These are phyloP conservation scores for Aradophagus sp. DNA, from an alignment of 1,140 invertebrate species.

Conservation along the genomic window DNA sequence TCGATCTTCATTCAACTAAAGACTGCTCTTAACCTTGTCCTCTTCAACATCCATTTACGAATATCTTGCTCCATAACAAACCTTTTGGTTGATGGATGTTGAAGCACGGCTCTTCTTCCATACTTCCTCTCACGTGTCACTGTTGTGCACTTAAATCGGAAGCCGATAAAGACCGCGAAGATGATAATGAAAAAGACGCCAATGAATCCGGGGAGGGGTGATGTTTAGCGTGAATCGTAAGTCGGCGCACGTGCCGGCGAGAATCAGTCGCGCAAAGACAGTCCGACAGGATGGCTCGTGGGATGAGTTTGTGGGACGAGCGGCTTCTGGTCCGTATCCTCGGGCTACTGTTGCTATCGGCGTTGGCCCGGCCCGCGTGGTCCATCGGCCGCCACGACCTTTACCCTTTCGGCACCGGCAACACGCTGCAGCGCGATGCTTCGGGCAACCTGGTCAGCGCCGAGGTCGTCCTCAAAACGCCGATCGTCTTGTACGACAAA, in stretches of 20 bases:
- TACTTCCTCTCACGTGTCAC: too few relatives aligned
- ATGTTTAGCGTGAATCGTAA: too few relatives aligned
- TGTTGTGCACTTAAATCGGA: too few relatives aligned
- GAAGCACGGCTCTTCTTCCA: too few relatives aligned
- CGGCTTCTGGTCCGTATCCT: slow-evolving; percentile 40
- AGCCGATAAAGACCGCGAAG: too few relatives aligned
- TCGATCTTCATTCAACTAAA: too few relatives aligned
- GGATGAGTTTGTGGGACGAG: slow-evolving; percentile 49
- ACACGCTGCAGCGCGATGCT: slow-evolving; percentile 57
- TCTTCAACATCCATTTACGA: too few relatives aligned
- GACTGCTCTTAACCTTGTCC: too few relatives aligned
- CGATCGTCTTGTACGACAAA: slow-evolving; percentile 83
- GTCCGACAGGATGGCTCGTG: slow-evolving; percentile 68
- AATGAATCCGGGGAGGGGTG: too few relatives aligned
- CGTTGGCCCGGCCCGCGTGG: slow-evolving; percentile 40
- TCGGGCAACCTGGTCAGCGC: slow-evolving; percentile 69
- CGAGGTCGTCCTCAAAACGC: slow-evolving; percentile 75
- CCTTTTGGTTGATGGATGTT: too few relatives aligned
- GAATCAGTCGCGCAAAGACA: slow-evolving; percentile 67
- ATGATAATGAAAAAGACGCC: too few relatives aligned
- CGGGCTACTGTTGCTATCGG: slow-evolving; percentile 23
- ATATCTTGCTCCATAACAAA: too few relatives aligned
- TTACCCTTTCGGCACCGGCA: slow-evolving; percentile 61
- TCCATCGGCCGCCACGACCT: slow-evolving; percentile 61
- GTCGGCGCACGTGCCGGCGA: slow-evolving; percentile 29